Conservation (phyloP, 2,797 vertebrate species). For the Liasis olivaceus region DNA sequence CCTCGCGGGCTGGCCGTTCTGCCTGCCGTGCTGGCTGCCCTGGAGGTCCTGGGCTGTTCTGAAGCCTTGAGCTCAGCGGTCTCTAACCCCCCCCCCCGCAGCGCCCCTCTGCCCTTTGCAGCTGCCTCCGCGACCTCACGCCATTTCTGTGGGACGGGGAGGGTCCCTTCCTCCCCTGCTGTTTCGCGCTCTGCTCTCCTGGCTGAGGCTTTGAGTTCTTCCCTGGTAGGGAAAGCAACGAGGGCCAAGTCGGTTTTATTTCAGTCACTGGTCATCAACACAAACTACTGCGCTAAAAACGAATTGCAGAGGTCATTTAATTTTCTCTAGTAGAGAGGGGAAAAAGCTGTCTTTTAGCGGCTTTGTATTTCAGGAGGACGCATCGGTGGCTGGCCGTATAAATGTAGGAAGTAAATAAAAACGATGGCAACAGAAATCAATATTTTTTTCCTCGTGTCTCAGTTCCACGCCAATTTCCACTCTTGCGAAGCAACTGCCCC, state of each 20-base stretch:
- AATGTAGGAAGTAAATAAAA: not conserved
- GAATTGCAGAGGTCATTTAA: not conserved
- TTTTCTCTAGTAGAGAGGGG: not conserved
- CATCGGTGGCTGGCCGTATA: no score
- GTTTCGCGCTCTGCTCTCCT: no score
- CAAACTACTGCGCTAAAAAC: not conserved
- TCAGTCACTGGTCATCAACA: not conserved
- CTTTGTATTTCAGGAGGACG: not conserved
- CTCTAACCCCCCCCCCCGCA: no score
- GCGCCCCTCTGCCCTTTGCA: no score
- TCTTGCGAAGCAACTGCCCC: not conserved
- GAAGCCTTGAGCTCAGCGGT: no score
- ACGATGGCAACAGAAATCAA: not conserved
- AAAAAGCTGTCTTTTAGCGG: not conserved
- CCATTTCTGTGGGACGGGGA: no score
- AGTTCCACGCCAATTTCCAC: not conserved
- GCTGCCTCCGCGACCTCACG: no score
- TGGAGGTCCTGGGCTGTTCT: no score
- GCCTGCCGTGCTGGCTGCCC: no score
- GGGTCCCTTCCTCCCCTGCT: not conserved
- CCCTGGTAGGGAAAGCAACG: not conserved
- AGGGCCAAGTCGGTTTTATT: not conserved
- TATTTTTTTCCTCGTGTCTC: no score
- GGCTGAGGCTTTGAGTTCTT: no score
- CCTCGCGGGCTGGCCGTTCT: no score